Percentiles rank a stretch among this genome's conserved stretches.
phyloP scores from a whole-genome alignment of 2,888 invertebrate genomes.

The Proisotoma minuta region DNA sequence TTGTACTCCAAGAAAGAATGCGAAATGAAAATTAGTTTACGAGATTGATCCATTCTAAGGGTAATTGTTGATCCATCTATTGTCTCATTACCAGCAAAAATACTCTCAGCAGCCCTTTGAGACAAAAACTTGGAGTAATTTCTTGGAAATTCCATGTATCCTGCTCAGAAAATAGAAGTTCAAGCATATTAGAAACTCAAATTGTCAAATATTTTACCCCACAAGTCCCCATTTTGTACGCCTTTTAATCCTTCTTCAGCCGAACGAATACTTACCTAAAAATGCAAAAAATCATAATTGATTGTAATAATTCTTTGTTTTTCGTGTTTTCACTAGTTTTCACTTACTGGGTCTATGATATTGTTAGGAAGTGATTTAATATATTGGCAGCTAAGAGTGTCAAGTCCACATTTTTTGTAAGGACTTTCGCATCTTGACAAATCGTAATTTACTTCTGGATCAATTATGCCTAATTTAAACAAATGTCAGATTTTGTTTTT shows the following conservation, averaged over 20 bases:
- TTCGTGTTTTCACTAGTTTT: no score
- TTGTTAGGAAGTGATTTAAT: slow-evolving; percentile 14
- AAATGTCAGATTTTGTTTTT: no score
- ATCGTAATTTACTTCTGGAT: slow-evolving; percentile 23
- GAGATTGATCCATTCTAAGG: slow-evolving; percentile 1
- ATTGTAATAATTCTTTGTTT: no score
- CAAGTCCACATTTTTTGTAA: slow-evolving; percentile 7
- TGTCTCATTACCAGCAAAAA: slow-evolving; percentile 4
- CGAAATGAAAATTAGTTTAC: background rate
- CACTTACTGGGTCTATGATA: slow-evolving; percentile 6
- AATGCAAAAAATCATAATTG: slow-evolving; percentile 20
- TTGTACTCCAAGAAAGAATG: no score
- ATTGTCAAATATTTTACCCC: slow-evolving; percentile 14
- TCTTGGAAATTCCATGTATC: slow-evolving; percentile 12
- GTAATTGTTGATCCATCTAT: slow-evolving; percentile 1
- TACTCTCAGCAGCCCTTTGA: background rate
- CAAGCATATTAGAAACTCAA: background rate
- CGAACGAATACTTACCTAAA: slow-evolving; percentile 9
- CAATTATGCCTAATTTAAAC: background rate
- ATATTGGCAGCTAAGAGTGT: slow-evolving; percentile 24
- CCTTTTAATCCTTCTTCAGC: slow-evolving; percentile 18
- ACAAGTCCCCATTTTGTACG: slow-evolving; percentile 22
- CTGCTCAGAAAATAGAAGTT: background rate
- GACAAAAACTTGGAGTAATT: background rate
- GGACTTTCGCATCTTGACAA: slow-evolving; percentile 16